Evolutionary conservation across 2,888 invertebrate species (phyloP).

Genomic region (Apotomis betuletana): DNA sequence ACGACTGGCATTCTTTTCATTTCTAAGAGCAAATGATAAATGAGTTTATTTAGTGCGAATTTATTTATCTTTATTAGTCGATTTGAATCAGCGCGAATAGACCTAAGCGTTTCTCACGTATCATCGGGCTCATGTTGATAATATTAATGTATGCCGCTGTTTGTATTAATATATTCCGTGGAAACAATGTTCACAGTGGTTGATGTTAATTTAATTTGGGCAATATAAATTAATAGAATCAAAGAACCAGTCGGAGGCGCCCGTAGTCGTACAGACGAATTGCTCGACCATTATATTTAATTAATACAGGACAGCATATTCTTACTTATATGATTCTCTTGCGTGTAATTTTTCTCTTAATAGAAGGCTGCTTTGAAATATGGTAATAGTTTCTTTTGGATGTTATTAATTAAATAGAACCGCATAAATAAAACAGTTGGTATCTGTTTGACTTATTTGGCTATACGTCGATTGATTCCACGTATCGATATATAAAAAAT

Average conservation of each 20-base stretch:
- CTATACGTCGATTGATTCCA: constrained; percentile 30
- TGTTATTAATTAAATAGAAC: constrained; percentile 53
- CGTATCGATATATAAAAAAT: constrained; percentile 27
- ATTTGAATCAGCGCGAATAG: constrained; percentile 25
- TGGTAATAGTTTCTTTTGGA: constrained; percentile 60
- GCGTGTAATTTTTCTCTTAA: constrained; percentile 69
- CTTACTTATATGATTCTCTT: constrained; percentile 55
- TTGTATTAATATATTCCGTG: constrained; percentile 54
- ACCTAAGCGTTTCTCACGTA: constrained; percentile 21
- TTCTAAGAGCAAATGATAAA: constrained; percentile 53
- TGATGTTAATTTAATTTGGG: constrained; percentile 74
- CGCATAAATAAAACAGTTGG: constrained; percentile 51
- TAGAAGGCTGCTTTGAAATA: constrained; percentile 60
- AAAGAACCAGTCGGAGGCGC: constrained; percentile 59
- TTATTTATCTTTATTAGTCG: constrained; percentile 33
- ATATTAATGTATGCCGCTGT: constrained; percentile 24
- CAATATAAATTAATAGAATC: constrained; percentile 72
- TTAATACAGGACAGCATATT: constrained; percentile 74
- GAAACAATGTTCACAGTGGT: constrained; percentile 65
- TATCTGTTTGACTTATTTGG: constrained; percentile 41
- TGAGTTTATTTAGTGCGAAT: constrained; percentile 42
- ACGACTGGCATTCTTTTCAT: constrained; percentile 64
- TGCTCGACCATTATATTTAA: constrained; percentile 73
- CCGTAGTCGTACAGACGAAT: constrained; percentile 57
- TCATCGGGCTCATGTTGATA: constrained; percentile 1